Conservation (phyloP, 2,797 vertebrate species). For the Lemur catta region DNA sequence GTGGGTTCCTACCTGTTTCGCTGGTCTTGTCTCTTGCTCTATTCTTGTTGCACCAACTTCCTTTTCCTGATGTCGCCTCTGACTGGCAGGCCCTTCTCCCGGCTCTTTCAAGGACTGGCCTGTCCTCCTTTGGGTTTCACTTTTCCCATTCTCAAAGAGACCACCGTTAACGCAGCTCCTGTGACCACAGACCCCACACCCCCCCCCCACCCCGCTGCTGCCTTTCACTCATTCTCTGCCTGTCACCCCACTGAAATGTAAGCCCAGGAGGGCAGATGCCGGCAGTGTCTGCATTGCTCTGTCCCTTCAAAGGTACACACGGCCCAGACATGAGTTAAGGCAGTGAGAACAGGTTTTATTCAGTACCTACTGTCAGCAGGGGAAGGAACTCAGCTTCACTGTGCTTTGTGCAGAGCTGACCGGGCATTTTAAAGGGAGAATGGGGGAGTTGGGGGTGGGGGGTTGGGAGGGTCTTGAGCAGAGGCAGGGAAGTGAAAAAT, state of each 20-base stretch:
- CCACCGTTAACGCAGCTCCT: neutral
- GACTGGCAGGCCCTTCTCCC: neutral
- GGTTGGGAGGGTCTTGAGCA: too few species aligned
- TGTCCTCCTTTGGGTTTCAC: neutral
- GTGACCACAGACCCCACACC: neutral
- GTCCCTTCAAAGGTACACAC: neutral
- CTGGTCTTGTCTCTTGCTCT: neutral
- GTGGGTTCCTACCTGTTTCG: neutral
- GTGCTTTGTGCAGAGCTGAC: neutral
- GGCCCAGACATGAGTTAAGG: neutral
- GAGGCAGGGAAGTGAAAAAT: neutral
- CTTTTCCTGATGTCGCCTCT: neutral
- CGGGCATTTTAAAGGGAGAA: neutral
- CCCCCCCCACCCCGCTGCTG: too few species aligned
- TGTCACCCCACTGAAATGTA: neutral
- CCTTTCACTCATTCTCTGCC: neutral
- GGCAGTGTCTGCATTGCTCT: neutral
- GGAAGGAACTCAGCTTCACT: neutral
- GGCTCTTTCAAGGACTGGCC: neutral
- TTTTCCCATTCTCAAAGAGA: neutral
- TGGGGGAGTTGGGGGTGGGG: accelerated
- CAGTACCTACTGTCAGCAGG: neutral
- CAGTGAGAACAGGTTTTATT: neutral
- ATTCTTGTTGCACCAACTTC: neutral
- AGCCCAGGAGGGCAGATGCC: neutral